phyloP scores from a whole-genome alignment of 2,113 vertebrate species.

The Ellobius talpinus region DNA sequence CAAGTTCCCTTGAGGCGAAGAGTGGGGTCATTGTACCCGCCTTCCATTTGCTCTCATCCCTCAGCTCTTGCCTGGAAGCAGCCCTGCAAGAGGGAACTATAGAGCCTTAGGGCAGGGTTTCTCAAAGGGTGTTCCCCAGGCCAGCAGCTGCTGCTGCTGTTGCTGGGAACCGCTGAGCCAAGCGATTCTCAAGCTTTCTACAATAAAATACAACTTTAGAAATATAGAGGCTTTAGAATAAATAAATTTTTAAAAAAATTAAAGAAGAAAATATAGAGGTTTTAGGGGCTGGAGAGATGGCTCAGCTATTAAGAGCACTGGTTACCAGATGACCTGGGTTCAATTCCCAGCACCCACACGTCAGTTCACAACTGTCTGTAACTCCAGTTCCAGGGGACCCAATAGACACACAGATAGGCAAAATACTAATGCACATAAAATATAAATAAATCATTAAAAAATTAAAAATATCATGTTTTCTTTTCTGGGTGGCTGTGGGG shows the following conservation, averaged over 20 bases:
- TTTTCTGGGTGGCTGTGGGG: background rate
- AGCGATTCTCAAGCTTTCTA: background rate
- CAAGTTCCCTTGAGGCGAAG: background rate
- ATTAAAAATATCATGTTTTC: background rate
- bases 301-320: background rate
- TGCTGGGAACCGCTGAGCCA: background rate
- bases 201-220: background rate
- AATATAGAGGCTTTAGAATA: background rate
- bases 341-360: background rate
- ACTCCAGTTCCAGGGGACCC: background rate
- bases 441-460: background rate
- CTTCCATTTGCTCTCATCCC: background rate
- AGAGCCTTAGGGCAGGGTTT: background rate
- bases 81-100: background rate
- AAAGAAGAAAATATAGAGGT: background rate
- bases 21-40: background rate
- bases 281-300: background rate
- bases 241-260: background rate
- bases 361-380: background rate
- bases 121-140: background rate
- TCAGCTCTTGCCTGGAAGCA: background rate
- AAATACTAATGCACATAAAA: background rate
- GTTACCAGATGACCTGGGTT: background rate
- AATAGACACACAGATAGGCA: background rate
- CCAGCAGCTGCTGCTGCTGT: background rate